Conservation (phyloP, 2,888 invertebrate species). For the Aricia artaxerxes region DNA sequence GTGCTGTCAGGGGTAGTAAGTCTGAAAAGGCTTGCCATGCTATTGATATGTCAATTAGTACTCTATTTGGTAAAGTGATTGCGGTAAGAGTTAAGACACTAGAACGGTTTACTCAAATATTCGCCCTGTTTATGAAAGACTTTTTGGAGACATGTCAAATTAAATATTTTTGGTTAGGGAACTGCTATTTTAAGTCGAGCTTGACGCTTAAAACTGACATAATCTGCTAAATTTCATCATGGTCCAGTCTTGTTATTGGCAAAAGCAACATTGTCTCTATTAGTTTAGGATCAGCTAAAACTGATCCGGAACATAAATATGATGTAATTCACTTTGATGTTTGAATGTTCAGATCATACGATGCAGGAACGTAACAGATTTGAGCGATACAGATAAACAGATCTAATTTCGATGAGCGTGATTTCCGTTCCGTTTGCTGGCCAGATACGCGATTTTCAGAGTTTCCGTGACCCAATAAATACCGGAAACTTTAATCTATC, state of each 20-base stretch:
- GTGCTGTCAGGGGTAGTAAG: too few relatives aligned
- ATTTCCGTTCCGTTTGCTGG: not conserved
- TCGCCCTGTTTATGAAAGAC: too few relatives aligned
- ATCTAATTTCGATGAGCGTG: not conserved
- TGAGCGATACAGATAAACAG: slow-evolving; percentile 6
- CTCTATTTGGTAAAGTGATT: too few relatives aligned
- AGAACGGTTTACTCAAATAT: not conserved
- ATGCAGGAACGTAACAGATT: slow-evolving; percentile 5
- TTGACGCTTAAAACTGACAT: too few relatives aligned
- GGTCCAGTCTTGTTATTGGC: not conserved
- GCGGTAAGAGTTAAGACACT: too few relatives aligned
- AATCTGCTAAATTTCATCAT: not conserved
- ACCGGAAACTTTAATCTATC: not conserved
- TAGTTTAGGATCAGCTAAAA: not conserved
- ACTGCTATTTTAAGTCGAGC: too few relatives aligned
- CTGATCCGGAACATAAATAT: not conserved
- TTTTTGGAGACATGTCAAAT: too few relatives aligned
- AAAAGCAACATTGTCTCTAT: not conserved
- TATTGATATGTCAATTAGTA: too few relatives aligned
- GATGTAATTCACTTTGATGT: slow-evolving; percentile 9
- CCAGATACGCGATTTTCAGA: not conserved
- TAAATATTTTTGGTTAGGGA: too few relatives aligned
- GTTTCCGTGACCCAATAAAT: not conserved
- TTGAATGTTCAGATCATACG: slow-evolving; percentile 7
- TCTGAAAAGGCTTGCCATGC: too few relatives aligned